Conservation (phyloP, 92 coral and sea anemone genomes). For the Palythoa heliodiscus region DNA sequence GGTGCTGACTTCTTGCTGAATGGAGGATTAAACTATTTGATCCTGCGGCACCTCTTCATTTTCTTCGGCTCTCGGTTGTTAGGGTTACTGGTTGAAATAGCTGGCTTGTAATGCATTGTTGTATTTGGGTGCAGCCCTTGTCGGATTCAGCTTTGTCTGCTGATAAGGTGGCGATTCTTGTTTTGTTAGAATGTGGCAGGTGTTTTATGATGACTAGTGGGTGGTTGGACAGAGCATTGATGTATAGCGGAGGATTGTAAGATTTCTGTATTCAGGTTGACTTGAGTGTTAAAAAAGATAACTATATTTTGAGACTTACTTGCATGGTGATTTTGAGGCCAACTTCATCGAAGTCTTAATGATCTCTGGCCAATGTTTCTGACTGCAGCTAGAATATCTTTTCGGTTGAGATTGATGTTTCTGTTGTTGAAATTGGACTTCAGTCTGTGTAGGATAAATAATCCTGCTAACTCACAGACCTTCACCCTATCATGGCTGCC, state of each 20-base stretch:
- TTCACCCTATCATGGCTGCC: background rate
- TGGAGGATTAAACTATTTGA: background rate
- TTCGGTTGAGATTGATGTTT: background rate
- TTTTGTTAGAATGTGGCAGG: background rate
- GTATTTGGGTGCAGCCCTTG: background rate
- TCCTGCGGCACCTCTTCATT: background rate
- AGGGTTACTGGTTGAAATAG: background rate
- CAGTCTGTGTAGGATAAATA: background rate
- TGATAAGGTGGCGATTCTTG: background rate
- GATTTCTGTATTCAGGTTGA: background rate
- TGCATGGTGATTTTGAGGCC: background rate
- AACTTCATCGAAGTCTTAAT: background rate
- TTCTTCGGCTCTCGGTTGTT: background rate
- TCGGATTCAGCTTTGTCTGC: background rate
- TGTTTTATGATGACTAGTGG: background rate
- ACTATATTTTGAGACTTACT: background rate
- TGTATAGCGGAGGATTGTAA: background rate
- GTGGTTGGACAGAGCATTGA: background rate
- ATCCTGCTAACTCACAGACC: background rate
- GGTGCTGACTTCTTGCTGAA: background rate
- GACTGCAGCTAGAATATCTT: background rate
- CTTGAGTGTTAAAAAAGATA: background rate
- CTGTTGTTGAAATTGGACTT: background rate
- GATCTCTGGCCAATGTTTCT: background rate
- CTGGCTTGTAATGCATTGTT: background rate